Evolutionary conservation across 2,888 invertebrate species (phyloP).

Genomic region (Lasioglossum zephyrum): DNA sequence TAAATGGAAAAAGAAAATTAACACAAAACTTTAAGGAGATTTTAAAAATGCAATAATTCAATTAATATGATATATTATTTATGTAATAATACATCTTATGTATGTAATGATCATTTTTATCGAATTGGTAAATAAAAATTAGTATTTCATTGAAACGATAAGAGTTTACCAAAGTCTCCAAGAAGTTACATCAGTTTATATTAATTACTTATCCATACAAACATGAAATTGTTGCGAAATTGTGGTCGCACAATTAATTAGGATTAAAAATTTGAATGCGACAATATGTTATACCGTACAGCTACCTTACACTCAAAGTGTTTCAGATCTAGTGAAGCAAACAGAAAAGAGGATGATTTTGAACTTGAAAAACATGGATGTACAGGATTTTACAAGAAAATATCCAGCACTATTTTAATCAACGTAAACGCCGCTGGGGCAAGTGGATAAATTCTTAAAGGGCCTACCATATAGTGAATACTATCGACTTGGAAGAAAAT

Average conservation of each 20-base stretch:
- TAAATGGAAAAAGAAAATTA: neutral
- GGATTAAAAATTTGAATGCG: too few species aligned
- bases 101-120: neutral
- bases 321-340: too few species aligned
- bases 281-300: too few species aligned
- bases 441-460: too few species aligned
- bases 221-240: neutral
- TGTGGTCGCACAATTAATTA: neutral
- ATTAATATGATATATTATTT: neutral
- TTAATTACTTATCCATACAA: neutral
- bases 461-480: neutral
- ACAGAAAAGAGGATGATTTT: too few species aligned
- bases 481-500: neutral
- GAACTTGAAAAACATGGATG: too few species aligned
- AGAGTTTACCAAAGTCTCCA: neutral
- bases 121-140: neutral
- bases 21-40: neutral
- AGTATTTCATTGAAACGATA: neutral
- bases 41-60: neutral
- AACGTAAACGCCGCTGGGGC: too few species aligned
- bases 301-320: too few species aligned
- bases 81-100: neutral
- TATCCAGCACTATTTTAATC: neutral
- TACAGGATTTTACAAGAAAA: neutral
- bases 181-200: neutral